Conservation (phyloP, 2,797 vertebrate genomes). For the Thaleichthys pacificus region DNA sequence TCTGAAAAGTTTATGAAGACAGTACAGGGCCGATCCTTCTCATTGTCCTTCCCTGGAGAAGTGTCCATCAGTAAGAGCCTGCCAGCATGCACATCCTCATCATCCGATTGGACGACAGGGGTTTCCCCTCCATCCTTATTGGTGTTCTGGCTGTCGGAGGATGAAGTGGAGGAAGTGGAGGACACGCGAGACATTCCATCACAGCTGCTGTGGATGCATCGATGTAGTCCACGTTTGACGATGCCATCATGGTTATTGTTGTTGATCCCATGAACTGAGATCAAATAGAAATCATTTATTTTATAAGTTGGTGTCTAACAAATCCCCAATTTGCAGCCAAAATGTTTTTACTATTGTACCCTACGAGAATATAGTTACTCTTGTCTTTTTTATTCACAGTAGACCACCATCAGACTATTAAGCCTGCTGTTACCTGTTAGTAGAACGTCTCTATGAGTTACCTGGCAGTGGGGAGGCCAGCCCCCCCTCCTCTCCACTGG, state of each 20-base stretch:
- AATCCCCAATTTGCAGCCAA: background rate
- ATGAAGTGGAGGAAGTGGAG: slow-evolving; percentile 84
- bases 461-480: slow-evolving; percentile 75
- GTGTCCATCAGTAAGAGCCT: slow-evolving; percentile 42
- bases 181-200: slow-evolving; percentile 83
- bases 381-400: too few relatives aligned
- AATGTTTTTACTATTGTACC: background rate
- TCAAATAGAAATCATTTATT: background rate
- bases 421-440: background rate
- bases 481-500: slow-evolving; percentile 76
- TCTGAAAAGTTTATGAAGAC: slow-evolving; percentile 30
- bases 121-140: slow-evolving; percentile 77
- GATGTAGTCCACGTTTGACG: slow-evolving; percentile 74
- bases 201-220: slow-evolving; percentile 65
- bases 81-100: slow-evolving; percentile 76
- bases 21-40: slow-evolving; percentile 30
- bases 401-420: too few relatives aligned
- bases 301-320: background rate
- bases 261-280: slow-evolving; percentile 52
- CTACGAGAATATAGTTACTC: background rate
- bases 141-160: slow-evolving; percentile 81
- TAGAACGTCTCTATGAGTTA: slow-evolving; percentile 38
- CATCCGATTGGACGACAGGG: slow-evolving; percentile 80
- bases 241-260: slow-evolving; percentile 43
- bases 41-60: slow-evolving; percentile 33